A percentile compares a stretch with the other conserved stretches of the same genome.
These are phyloP conservation scores for Monochamus saltuarius DNA, from an alignment of 1,140 invertebrate species.

Conservation along the genomic window DNA sequence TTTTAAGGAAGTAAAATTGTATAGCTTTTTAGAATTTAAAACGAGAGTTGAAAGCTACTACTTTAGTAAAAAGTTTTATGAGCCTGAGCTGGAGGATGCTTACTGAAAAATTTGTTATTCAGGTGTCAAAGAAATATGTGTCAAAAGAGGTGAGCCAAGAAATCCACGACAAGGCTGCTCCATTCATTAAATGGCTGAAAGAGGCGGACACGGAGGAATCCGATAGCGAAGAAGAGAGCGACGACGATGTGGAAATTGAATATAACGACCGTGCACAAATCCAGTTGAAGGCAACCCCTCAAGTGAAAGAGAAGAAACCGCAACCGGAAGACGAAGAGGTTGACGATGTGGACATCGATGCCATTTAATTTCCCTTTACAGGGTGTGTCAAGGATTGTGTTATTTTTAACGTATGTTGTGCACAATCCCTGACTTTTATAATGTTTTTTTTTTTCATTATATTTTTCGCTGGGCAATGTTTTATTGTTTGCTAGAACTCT, in stretches of 20 bases:
- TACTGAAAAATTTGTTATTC: too few species aligned
- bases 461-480: not conserved
- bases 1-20: too few species aligned
- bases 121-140: conserved; percentile 87
- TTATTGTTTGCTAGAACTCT: not conserved
- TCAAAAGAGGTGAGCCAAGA: conserved; percentile 87
- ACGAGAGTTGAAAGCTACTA: too few species aligned
- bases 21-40: too few species aligned
- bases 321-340: conserved; percentile 59
- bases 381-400: conserved; percentile 31
- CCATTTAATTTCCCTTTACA: conserved; percentile 67
- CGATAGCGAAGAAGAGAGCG: conserved; percentile 61
- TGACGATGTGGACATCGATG: conserved; percentile 86
- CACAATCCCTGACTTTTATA: not conserved
- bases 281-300: conserved; percentile 62
- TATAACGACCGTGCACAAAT: conserved; percentile 83
- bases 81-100: too few species aligned
- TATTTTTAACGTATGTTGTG: conserved; percentile 32
- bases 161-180: conserved; percentile 88
- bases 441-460: not conserved
- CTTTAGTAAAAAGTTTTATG: too few species aligned
- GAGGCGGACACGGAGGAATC: conserved; percentile 93
- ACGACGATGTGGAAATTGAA: conserved; percentile 60
- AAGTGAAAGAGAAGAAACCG: conserved; percentile 54
- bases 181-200: conserved; percentile 95